Evolutionary conservation across 37 sponge, comb jelly and placozoan genomes (phyloP).

Genomic region (Oscarella lobularis): DNA sequence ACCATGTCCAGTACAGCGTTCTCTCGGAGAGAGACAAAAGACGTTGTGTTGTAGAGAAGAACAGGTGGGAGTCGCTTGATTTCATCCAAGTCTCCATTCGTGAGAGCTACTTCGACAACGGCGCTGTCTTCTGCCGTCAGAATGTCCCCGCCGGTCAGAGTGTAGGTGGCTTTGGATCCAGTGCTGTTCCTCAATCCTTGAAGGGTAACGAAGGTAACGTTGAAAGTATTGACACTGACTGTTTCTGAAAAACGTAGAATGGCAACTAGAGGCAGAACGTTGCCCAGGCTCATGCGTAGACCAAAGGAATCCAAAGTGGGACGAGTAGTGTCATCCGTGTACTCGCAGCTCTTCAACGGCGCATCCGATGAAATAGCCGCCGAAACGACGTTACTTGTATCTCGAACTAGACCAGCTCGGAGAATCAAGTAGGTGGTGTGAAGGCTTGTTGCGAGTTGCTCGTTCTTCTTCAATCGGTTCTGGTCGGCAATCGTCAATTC

Average conservation of each 20-base stretch:
- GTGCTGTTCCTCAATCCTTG: conserved; percentile 13
- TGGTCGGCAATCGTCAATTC: background rate
- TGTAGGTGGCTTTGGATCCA: conserved; percentile 16
- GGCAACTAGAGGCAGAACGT: background rate
- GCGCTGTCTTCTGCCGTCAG: conserved; percentile 20
- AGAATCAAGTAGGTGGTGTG: conserved; percentile 42
- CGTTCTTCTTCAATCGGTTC: conserved; percentile 4
- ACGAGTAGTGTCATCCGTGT: background rate
- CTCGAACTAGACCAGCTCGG: conserved; percentile 31
- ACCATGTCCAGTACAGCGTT: background rate
- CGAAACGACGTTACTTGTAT: conserved; percentile 5
- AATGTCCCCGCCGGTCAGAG: conserved; percentile 53
- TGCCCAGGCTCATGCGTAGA: background rate
- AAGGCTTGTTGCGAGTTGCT: conserved; percentile 8
- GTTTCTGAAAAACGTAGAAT: background rate
- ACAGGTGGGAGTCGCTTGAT: conserved; percentile 19
- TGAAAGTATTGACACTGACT: conserved; percentile 24
- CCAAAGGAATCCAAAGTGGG: background rate
- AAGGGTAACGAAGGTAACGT: conserved; percentile 35
- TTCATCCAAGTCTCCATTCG: conserved; percentile 30
- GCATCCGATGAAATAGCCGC: background rate
- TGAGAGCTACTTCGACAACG: conserved; percentile 32
- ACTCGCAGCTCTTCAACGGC: background rate
- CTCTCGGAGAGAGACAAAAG: background rate
- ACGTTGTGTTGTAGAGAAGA: background rate